These are phyloP conservation scores for Agriopis leucophaearia DNA, from an alignment of 2,888 invertebrate species.

Conservation along the genomic window DNA sequence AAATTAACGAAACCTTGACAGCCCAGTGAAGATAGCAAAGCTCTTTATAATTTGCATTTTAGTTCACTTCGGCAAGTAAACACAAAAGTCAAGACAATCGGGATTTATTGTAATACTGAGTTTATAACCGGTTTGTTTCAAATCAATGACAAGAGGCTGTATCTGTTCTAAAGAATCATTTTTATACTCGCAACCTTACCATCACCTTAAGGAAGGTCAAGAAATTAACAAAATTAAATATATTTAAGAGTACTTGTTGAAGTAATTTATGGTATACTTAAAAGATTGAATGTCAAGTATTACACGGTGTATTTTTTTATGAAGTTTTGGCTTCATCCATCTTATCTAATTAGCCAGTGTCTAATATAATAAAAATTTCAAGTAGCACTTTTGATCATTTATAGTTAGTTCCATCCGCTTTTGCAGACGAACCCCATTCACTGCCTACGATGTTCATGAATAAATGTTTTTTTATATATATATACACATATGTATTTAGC, in stretches of 20 bases:
- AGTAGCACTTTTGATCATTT: no score
- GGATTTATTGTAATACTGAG: conserved; percentile 2
- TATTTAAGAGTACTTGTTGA: background rate
- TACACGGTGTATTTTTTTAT: background rate
- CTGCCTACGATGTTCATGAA: no score
- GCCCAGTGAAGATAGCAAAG: background rate
- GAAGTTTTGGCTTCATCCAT: background rate
- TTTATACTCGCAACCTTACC: conserved; percentile 18
- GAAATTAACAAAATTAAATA: conserved; percentile 2
- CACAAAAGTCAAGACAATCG: conserved; percentile 10
- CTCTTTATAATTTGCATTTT: background rate
- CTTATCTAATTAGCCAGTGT: no score
- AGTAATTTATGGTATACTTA: background rate
- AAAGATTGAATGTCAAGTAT: background rate
- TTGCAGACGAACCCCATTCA: no score
- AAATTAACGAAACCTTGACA: background rate
- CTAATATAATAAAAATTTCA: no score
- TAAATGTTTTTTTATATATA: no score
- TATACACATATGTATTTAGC: no score
- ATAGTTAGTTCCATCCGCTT: no score
- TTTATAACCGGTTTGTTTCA: conserved; percentile 17
- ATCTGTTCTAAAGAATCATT: conserved; percentile 2
- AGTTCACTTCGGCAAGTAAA: background rate
- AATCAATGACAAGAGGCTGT: conserved; percentile 19
- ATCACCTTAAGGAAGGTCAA: conserved; percentile 23